A percentile compares a stretch with the other conserved stretches of the same genome.
Evolutionary conservation across 2,797 vertebrate species (phyloP).

Genomic region (Chelmon rostratus): DNA sequence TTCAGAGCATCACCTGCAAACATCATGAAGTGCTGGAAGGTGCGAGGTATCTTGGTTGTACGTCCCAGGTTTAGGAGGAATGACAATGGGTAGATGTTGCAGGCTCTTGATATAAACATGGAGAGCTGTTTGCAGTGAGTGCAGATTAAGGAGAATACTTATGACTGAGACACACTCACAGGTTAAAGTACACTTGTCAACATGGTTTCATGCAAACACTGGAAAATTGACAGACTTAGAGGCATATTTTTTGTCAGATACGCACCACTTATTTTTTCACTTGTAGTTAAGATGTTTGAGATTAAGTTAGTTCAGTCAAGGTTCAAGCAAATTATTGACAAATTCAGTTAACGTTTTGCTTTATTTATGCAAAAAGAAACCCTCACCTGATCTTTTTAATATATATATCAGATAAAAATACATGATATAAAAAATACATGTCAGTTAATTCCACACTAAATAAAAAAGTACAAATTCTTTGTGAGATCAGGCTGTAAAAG

Average conservation of each 20-base stretch:
- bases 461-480: not conserved
- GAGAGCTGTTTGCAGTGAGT: slow-evolving; percentile 80
- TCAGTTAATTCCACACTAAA: not conserved
- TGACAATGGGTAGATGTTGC: slow-evolving; percentile 90
- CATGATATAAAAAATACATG: not conserved
- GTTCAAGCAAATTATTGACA: not conserved
- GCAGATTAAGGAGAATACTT: slow-evolving; percentile 82
- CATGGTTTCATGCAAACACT: not conserved
- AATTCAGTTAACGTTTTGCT: not conserved
- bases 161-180: slow-evolving; percentile 7
- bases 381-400: not conserved
- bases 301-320: not conserved
- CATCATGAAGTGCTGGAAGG: slow-evolving; percentile 91
- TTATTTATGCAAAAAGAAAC: not conserved
- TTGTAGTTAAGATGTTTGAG: not conserved
- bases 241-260: not conserved
- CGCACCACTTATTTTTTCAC: not conserved
- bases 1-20: slow-evolving; percentile 86
- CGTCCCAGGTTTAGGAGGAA: slow-evolving; percentile 89
- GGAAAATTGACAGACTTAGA: not conserved
- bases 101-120: slow-evolving; percentile 88
- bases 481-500: slow-evolving; percentile 11
- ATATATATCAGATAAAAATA: not conserved
- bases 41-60: slow-evolving; percentile 85
- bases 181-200: not conserved